Base-by-base conservation (phyloP, 2,888 invertebrate species). In the Hanleya hanleyi region DNA sequence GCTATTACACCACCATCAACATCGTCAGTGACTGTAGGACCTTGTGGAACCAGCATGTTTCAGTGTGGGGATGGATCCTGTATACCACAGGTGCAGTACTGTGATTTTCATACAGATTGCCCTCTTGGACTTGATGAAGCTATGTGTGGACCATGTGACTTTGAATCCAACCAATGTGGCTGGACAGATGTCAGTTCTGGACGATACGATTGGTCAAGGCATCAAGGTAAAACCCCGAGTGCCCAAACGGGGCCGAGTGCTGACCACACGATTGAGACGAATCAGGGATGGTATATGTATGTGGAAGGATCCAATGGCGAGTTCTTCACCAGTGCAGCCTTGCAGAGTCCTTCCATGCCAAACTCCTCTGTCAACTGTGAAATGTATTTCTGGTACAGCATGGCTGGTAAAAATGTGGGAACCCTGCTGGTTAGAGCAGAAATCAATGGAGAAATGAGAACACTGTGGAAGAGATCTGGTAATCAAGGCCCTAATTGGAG, bases 71-170 rank as follows among this genome's bases (percentile, higher is more conserved):
- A 70, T 35, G 73, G 61, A 7, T 75, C 57, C 12, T 89, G 89
- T 76, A 76, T 88, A 37, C 79, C 80, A 1, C 51, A 69, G 22
- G 68, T 41, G 36, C 76, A 84, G 37, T 81, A 87, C 29, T 89
- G 89, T 78, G 86, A 88, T 73, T 88, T 86, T 70, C 70, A 67
- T 5, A 26, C 67, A 1, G 78, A 87, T 50, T 88, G 88, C 71
- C 9, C 70, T 4, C 86, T 86, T 71, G 78, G 74, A 5, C 81
- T 84, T 0, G 88, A 88, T 76, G 88, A 88, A 67, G 70, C 70
- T n/a, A 79, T 69, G 36, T 88, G 87, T 79, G 88, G 88, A 2
- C 74, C 81, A 1, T 89, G 89, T 80, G 79, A 76, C 47, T 89
- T 89, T 83, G 86, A 88, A 77, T 77, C 35, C 1, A 81, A 81